Evolutionary conservation across 1,140 invertebrate genomes (phyloP).

Genomic region (Drosophila truncata): DNA sequence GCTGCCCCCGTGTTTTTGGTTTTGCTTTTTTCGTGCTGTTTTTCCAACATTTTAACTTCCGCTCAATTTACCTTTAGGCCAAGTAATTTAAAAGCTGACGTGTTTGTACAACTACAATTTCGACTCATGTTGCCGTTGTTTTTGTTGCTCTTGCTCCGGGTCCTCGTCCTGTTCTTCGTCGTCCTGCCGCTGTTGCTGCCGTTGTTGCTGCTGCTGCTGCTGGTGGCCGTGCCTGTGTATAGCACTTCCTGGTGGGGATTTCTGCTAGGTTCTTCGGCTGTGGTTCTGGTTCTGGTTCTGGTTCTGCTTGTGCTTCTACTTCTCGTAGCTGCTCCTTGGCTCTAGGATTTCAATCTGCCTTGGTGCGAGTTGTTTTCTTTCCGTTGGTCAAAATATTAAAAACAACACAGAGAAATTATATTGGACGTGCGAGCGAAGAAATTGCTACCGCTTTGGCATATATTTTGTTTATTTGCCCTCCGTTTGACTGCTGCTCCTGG

Average conservation of each 20-base stretch:
- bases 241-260: slow-evolving; percentile 80
- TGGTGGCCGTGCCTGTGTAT: slow-evolving; percentile 75
- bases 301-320: slow-evolving; percentile 56
- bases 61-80: slow-evolving; percentile 84
- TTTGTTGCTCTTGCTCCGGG: slow-evolving; percentile 15
- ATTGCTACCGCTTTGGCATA: slow-evolving; percentile 55
- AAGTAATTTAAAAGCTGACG: slow-evolving; percentile 84
- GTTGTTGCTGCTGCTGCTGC: slow-evolving; percentile 32
- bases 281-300: slow-evolving; percentile 59
- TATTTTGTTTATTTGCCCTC: slow-evolving; percentile 80
- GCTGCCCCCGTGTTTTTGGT: slow-evolving; percentile 50
- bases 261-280: slow-evolving; percentile 59
- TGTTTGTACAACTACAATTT: slow-evolving; percentile 84
- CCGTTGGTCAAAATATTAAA: slow-evolving; percentile 67
- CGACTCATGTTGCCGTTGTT: slow-evolving; percentile 81
- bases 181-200: slow-evolving; percentile 60
- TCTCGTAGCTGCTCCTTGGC: slow-evolving; percentile 34
- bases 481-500: slow-evolving; percentile 61
- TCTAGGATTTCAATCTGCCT: slow-evolving; percentile 51
- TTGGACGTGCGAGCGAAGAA: slow-evolving; percentile 41
- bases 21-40: slow-evolving; percentile 73
- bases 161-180: slow-evolving; percentile 32
- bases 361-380: slow-evolving; percentile 41
- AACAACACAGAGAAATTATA: slow-evolving; percentile 56
- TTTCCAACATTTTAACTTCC: slow-evolving; percentile 84